phyloP scores from a whole-genome alignment of 2,888 invertebrate species.

The Cosmia trapezina region DNA sequence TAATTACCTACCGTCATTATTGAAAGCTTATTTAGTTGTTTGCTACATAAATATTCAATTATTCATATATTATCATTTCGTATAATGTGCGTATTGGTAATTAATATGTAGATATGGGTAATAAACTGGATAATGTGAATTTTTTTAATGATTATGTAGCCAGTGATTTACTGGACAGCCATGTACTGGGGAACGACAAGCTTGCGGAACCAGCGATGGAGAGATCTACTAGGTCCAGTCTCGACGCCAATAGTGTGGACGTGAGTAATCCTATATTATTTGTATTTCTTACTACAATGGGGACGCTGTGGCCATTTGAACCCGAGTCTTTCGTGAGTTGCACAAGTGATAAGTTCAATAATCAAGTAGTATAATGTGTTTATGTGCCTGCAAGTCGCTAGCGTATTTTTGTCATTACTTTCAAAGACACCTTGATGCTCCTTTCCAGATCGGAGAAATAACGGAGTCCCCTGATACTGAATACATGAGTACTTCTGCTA shows the following conservation, averaged over 20 bases:
- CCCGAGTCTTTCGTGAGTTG: slow-evolving; percentile 13
- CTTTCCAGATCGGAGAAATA: slow-evolving; percentile 92
- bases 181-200: slow-evolving; percentile 87
- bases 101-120: slow-evolving; percentile 85
- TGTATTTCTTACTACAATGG: background rate
- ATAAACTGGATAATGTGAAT: slow-evolving; percentile 85
- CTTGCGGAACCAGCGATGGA: slow-evolving; percentile 83
- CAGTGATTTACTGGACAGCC: slow-evolving; percentile 88
- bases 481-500: slow-evolving; percentile 94
- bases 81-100: slow-evolving; percentile 82
- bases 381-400: background rate
- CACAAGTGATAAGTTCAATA: slow-evolving; percentile 1
- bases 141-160: slow-evolving; percentile 86
- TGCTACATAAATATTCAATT: slow-evolving; percentile 71
- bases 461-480: slow-evolving; percentile 92
- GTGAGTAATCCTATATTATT: slow-evolving; percentile 76
- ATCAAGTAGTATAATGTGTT: background rate
- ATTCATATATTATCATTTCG: slow-evolving; percentile 78
- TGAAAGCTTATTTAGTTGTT: slow-evolving; percentile 71
- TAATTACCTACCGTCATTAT: slow-evolving; percentile 74
- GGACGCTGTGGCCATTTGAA: slow-evolving; percentile 7
- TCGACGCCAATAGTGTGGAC: slow-evolving; percentile 87
- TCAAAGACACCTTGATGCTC: background rate
- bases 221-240: slow-evolving; percentile 84
- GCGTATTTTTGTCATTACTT: background rate